Evolutionary conservation across 2,888 invertebrate genomes (phyloP), one percentile per base, ranked within the genome.

Genomic region (Sicus ferrugineus): DNA sequence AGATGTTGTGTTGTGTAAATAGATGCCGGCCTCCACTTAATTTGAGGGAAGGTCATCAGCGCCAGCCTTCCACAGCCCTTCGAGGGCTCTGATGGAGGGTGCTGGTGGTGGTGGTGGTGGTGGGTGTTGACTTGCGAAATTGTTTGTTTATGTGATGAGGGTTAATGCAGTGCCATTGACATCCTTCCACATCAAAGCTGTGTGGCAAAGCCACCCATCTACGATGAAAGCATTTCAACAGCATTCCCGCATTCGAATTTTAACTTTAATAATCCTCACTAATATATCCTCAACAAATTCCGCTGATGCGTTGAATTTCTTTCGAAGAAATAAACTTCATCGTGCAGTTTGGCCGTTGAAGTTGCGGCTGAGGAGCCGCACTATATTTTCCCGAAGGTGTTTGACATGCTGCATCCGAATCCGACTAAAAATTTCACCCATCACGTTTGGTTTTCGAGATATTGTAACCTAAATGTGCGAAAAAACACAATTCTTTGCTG

Each of bases 61-160:
- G 1, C 23, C 23, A 23, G 14, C 2, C 23, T 1, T 54, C 26
- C 6, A 5, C 14, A 14, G 23, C 5, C 11, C 28, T 54, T 14
- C 28, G 7, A 9, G 23, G 3, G 11, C 23, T 26, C 6, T 3
- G 50, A 1, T 23, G 21, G 42, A 42, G 42, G 54, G 23, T 9
- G 46, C 14, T 9, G 46, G n/a, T 46, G n/a, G n/a, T 9, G 9
- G 19, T 46, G n/a, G n/a, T 19, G 46, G 46, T 54, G 62, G 62
- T 62, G 42, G 62, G 62, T 62, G 62, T 46, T 62, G 62, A 62
- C 62, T 62, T 62, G 42, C 30, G 23, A 42, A 58, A 58, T 58
- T 58, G 58, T 58, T 54, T 30, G 34, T 58, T 52, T 52, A 16
- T 4, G 23, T 59, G 59, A 59, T 59, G 59, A 59, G 59, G 38